Base-by-base conservation (phyloP, 2,888 invertebrate genomes). In the Cerastoderma edule region DNA sequence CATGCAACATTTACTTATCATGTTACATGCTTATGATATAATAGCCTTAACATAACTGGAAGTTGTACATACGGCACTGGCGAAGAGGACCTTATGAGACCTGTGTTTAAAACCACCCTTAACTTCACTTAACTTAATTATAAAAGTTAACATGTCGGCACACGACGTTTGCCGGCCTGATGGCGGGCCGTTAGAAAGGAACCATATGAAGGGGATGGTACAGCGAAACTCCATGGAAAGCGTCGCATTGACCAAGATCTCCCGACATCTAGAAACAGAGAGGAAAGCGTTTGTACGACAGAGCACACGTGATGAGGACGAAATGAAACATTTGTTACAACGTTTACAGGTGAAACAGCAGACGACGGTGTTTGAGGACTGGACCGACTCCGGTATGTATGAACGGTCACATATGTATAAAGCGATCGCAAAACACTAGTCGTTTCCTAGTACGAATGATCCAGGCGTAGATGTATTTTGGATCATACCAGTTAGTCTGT, bases 271-370 rank as follows among this genome's bases (percentile, higher is more conserved):
- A n/a, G 83, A 83, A 28, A 78, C 63, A 10, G 73, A 80, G 71
- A 80, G 74, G 74, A 75, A 68, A 70, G 83, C 78, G 48, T 83
- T 83, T 68, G 80, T 80, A 13, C 64, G 83, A 60, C 80, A 83
- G 48, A 78, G 72, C 54, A 75, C 83, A 6, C 78, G 78, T 10
- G 80, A 83, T 48, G 83, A 80, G 27, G 72, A 67, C n/a, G 83
- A 83, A 48, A 76, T 83, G 75, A 78, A 76, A 30, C 68, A 56
- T 44, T 68, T 83, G 46, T 53, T 83, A 5, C 50, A 67, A 32
- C 78, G 83, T 67, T 74, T 83, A 16, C 80, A 80, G 53, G 72
- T 57, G 22, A 77, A 75, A 67, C 83, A 83, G 53, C 72, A 66
- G 35, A 67, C 69, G 46, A 44, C 50, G 2, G 33, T 30, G 1